Percentiles rank a stretch among this genome's conserved stretches.
phyloP scores from a whole-genome alignment of 2,797 vertebrate species.

The Pseudochaenichthys georgianus region DNA sequence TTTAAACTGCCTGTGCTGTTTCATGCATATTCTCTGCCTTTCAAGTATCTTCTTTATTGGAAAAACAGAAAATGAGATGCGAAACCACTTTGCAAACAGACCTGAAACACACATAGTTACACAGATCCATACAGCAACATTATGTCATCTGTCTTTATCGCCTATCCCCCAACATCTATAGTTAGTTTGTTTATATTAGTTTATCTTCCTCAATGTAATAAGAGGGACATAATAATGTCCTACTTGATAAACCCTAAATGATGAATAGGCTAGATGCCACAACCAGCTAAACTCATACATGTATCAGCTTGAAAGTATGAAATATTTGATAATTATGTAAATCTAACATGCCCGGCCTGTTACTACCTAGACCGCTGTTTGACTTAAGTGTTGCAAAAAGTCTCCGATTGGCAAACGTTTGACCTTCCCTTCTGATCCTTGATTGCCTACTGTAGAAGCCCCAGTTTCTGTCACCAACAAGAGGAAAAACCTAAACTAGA shows the following conservation, averaged over 20 bases:
- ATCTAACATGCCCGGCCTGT: not conserved
- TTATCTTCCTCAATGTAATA: constrained; percentile 21
- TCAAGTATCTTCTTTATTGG: constrained; percentile 53
- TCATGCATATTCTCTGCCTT: constrained; percentile 68
- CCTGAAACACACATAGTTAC: constrained; percentile 43
- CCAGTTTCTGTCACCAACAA: not conserved
- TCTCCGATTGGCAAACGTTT: not conserved
- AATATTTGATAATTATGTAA: not conserved
- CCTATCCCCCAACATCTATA: constrained; percentile 11
- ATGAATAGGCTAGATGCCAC: constrained; percentile 14
- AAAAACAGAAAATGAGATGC: constrained; percentile 30
- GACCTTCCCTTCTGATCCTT: not conserved
- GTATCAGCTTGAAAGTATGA: constrained; percentile 1
- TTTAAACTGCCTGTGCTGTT: constrained; percentile 59
- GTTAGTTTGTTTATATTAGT: not conserved
- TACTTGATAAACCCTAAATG: constrained; percentile 19
- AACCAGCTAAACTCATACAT: not conserved
- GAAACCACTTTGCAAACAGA: constrained; percentile 36
- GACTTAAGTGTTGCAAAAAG: not conserved
- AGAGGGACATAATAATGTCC: constrained; percentile 15
- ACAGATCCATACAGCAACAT: constrained; percentile 35
- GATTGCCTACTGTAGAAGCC: not conserved
- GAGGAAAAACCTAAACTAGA: not conserved
- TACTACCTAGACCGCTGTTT: not conserved
- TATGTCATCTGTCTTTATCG: constrained; percentile 31